Conservation (phyloP, 2,888 invertebrate genomes). For the Melipona beecheii region DNA sequence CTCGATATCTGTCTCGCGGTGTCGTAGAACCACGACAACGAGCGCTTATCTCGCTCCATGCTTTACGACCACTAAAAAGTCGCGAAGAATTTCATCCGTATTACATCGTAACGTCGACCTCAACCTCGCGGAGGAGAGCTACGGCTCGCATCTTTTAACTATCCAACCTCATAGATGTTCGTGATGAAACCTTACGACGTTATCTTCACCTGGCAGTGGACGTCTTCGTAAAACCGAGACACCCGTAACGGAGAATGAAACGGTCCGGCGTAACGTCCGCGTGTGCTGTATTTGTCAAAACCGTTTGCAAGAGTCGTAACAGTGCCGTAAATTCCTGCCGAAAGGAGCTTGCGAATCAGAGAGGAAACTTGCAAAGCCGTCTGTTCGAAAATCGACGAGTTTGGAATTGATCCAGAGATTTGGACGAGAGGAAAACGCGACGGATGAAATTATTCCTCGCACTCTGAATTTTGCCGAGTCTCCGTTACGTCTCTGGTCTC, state of each 20-base stretch:
- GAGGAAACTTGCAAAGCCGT: too few species aligned
- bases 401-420: too few species aligned
- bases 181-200: not conserved
- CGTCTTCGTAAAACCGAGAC: not conserved
- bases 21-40: not conserved
- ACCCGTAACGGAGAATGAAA: not conserved
- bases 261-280: too few species aligned
- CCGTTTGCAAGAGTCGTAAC: too few species aligned
- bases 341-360: too few species aligned
- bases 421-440: too few species aligned
- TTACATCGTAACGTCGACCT: slow-evolving; percentile 1
- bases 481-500: too few species aligned
- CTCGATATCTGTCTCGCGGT: not conserved
- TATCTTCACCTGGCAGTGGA: not conserved
- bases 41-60: not conserved
- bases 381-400: too few species aligned
- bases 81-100: slow-evolving; percentile 9
- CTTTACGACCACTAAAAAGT: slow-evolving; percentile 13
- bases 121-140: not conserved
- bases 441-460: too few species aligned
- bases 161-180: not conserved
- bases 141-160: not conserved
- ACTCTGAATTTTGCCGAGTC: too few species aligned
- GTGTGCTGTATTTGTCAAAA: too few species aligned
- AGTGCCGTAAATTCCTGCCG: too few species aligned